Percentiles rank a stretch among this genome's conserved stretches.
Evolutionary conservation across 1,140 invertebrate species (phyloP).

Genomic region (Chironomus tepperi): DNA sequence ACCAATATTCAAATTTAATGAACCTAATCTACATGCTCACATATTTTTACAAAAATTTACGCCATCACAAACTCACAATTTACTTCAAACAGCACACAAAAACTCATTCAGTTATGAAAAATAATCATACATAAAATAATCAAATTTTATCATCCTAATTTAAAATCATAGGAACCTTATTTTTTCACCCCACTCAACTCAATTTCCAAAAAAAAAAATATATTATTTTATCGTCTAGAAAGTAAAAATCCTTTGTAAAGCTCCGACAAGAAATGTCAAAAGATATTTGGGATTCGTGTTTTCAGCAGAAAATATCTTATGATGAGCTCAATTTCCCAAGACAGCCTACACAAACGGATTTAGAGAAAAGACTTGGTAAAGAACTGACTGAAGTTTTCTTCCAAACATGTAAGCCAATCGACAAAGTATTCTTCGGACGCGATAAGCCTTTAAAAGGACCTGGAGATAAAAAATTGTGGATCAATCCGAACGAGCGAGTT

Average conservation of each 20-base stretch:
- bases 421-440: neutral
- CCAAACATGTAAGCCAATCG: neutral
- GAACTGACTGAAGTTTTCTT: neutral
- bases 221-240: no score
- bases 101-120: no score
- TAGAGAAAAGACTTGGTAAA: neutral
- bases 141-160: no score
- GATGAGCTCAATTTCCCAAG: neutral
- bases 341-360: neutral
- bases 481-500: neutral
- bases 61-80: no score
- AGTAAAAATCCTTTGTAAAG: neutral
- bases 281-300: neutral
- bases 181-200: no score
- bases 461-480: neutral
- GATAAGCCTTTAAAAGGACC: constrained; percentile 17
- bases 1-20: no score
- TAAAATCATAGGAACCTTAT: no score
- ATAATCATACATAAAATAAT: no score
- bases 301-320: neutral
- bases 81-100: no score
- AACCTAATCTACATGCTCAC: no score
- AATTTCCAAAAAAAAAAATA: no score
- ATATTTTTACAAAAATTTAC: no score
- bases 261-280: neutral